Evolutionary conservation across 2,888 invertebrate species (phyloP), one percentile per base, ranked within the genome.

Genomic region (Deilephila elpenor): DNA sequence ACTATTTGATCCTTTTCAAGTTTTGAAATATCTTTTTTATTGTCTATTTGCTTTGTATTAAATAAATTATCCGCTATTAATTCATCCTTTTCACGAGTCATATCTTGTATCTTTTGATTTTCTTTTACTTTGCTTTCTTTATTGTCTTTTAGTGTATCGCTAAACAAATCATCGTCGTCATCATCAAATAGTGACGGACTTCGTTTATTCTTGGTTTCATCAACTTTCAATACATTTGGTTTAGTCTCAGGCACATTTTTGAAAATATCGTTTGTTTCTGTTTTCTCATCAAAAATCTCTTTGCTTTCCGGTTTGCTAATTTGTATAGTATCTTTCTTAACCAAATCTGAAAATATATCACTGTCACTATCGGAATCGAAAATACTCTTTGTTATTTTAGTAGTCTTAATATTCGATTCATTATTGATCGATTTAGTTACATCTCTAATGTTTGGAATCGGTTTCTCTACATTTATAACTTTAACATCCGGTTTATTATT

Each of bases 131-230:
- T 37, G 3, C 5, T 59, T 25, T 60, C 61, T 59, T 71, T 34
- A 5, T 56, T 70, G 64, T 19, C 72, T 74, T 76, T 79, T 19
- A 67, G 34, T 73, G 76, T 79, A 61, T 79, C 77, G 64, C 75
- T 73, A 75, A 88, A 87, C 6, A 88, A 74, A 70, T 83, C 82
- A 70, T 85, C 83, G 74, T 86, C 87, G 62, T 90, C 89, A 73
- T 91, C 89, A 78, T 86, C 89, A 81, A 92, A 91, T 51, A 93
- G 75, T 14, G 85, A 84, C 59, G 84, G 82, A 78, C 83, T 86
- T 75, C 79, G 79, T 11, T 81, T 76, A 29, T 67, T 70, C 8
- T 71, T 73, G 25, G 19, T 37, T 37, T 56, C 59, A 37, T 34
- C 17, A 1, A 37, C 20, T 62, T 34, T 53, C 34, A 25, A 37